Evolutionary conservation across 92 coral and sea anemone species (phyloP).

Genomic region (Porites rus): DNA sequence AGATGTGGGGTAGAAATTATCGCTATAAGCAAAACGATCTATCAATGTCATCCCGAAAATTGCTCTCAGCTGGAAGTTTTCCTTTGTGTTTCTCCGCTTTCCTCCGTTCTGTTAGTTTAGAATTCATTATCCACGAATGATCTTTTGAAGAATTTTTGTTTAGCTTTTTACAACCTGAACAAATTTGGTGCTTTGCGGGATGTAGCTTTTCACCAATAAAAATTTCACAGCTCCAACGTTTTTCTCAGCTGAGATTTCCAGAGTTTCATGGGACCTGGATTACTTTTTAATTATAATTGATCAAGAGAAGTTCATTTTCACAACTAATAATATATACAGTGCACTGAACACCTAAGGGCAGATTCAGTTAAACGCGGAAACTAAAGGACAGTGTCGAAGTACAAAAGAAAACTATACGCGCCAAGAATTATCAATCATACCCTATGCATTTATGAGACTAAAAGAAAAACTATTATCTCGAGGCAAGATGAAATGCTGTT

Average conservation of each 20-base stretch:
- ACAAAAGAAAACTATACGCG: constrained; percentile 1
- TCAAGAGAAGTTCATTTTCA: background rate
- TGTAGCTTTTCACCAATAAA: too few species aligned
- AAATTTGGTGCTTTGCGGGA: background rate
- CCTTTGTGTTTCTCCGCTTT: constrained; percentile 9
- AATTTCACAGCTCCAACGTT: too few species aligned
- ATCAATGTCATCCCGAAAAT: constrained; percentile 32
- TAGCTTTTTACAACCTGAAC: constrained; percentile 7
- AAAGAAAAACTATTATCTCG: constrained; percentile 32
- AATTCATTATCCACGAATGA: background rate
- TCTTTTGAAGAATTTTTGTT: constrained; percentile 13
- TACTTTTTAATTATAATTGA: constrained; percentile 2
- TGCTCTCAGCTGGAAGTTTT: constrained; percentile 7
- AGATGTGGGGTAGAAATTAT: constrained; percentile 38
- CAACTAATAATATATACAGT: background rate
- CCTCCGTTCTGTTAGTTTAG: constrained; percentile 35
- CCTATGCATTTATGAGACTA: background rate
- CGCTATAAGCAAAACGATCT: constrained; percentile 30
- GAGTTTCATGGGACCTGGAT: background rate
- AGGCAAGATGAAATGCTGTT: constrained; percentile 22
- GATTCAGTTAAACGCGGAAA: constrained; percentile 1
- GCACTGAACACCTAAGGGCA: background rate
- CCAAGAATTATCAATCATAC: constrained; percentile 20
- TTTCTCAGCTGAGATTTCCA: background rate
- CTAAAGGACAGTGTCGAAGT: constrained; percentile 15